phyloP scores from a whole-genome alignment of 2,113 vertebrate species.

The Paedocypris sp. region DNA sequence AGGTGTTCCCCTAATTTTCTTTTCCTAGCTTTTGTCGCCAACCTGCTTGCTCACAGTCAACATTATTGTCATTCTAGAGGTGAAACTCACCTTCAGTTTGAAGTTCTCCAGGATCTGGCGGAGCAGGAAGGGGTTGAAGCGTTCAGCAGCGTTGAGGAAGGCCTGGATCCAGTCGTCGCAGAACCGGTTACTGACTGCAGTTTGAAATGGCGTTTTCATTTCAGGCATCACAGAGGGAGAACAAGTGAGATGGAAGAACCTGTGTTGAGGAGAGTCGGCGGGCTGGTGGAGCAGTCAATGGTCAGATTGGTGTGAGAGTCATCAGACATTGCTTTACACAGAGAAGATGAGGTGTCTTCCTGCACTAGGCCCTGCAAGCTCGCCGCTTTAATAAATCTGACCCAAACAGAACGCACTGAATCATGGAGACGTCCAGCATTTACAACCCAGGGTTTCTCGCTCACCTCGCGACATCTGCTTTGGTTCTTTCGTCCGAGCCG shows the following conservation, averaged over 20 bases:
- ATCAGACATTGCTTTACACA: constrained; percentile 76
- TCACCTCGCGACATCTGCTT: constrained; percentile 82
- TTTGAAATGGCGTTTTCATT: too few species aligned
- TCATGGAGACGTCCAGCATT: background rate
- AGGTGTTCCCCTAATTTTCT: too few species aligned
- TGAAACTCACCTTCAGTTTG: constrained; percentile 99
- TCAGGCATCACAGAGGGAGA: too few species aligned
- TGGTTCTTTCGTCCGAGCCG: constrained; percentile 73
- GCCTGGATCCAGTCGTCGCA: constrained; percentile 93
- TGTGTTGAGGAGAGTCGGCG: constrained; percentile 68
- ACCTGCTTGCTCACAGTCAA: background rate
- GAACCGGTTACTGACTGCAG: constrained; percentile 82
- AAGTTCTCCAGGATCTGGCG: constrained; percentile 94
- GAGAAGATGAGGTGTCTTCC: constrained; percentile 73
- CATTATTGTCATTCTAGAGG: too few species aligned
- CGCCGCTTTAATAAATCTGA: constrained; percentile 85
- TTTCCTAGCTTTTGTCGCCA: too few species aligned
- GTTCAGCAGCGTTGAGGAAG: constrained; percentile 78
- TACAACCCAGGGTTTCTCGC: background rate
- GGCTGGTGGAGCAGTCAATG: constrained; percentile 69
- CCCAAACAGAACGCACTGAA: background rate
- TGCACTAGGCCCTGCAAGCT: constrained; percentile 87
- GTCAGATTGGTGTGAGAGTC: constrained; percentile 62
- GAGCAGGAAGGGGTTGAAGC: constrained; percentile 86
- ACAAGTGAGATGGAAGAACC: constrained; percentile 48